A percentile compares a stretch with the other conserved stretches of the same genome.
Evolutionary conservation across 2,797 vertebrate genomes (phyloP).

Genomic region (Pseudochirops corinnae): DNA sequence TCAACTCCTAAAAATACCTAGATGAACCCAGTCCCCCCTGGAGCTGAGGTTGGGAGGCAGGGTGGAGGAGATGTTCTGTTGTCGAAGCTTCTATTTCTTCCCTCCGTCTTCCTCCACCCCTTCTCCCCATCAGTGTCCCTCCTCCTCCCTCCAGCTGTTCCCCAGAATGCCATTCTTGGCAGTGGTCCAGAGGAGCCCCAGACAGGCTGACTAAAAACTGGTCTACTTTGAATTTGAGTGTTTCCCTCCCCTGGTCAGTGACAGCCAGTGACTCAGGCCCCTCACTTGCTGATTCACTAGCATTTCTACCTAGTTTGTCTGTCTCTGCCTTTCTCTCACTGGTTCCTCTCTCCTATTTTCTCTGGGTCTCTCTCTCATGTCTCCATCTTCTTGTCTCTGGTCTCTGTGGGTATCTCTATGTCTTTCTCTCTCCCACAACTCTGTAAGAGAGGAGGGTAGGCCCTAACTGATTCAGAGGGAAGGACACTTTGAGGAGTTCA

Average conservation of each 20-base stretch:
- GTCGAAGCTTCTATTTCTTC: background rate
- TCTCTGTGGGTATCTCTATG: background rate
- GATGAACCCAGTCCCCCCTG: background rate
- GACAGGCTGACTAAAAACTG: background rate
- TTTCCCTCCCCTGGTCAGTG: background rate
- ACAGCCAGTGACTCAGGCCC: background rate
- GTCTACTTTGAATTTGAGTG: background rate
- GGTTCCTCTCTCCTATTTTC: background rate
- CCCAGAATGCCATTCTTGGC: constrained; percentile 87
- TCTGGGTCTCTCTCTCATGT: background rate
- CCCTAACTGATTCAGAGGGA: background rate
- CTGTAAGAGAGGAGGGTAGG: background rate
- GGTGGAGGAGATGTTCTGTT: background rate
- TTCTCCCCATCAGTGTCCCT: background rate
- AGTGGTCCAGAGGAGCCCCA: constrained; percentile 79
- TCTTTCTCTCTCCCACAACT: background rate
- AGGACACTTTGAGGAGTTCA: background rate
- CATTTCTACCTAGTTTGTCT: background rate
- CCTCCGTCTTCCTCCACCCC: background rate
- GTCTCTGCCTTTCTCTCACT: background rate
- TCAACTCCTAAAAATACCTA: too few species aligned
- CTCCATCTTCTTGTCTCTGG: background rate
- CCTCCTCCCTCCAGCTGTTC: constrained; percentile 22
- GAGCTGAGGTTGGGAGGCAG: background rate
- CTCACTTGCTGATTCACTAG: background rate